Percentiles rank a stretch among this genome's conserved stretches.
Evolutionary conservation across 2,113 vertebrate genomes (phyloP).

Genomic region (Rissa tridactyla): DNA sequence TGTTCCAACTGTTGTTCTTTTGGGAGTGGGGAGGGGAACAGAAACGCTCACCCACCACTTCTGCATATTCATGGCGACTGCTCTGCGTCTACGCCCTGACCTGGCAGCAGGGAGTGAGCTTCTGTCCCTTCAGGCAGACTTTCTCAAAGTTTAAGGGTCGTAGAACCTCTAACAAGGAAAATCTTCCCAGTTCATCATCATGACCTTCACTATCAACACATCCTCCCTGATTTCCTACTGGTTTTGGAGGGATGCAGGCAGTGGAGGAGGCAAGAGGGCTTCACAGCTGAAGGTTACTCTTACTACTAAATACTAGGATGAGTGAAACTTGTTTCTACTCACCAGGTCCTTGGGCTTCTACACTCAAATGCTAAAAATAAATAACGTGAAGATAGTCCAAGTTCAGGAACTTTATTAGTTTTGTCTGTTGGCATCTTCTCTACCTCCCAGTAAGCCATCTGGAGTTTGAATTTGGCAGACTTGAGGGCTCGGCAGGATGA

Average conservation of each 20-base stretch:
- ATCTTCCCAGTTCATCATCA: neutral
- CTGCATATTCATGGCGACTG: neutral
- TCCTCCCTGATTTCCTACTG: neutral
- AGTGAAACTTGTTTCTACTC: neutral
- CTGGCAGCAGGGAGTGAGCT: neutral
- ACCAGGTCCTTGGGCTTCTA: neutral
- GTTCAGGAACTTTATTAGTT: neutral
- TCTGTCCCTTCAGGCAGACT: neutral
- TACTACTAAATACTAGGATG: neutral
- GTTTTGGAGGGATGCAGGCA: neutral
- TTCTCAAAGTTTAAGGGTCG: neutral
- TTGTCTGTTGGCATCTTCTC: neutral
- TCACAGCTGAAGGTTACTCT: neutral
- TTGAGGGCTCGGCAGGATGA: neutral
- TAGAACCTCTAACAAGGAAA: neutral
- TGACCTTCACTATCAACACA: accelerated
- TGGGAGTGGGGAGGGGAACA: neutral
- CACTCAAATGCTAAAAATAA: neutral
- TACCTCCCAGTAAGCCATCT: neutral
- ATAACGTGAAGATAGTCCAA: neutral
- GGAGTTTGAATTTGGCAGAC: neutral
- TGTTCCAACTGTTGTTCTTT: neutral
- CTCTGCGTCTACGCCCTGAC: neutral
- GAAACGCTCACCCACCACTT: neutral
- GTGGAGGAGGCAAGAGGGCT: neutral